Base-by-base conservation (phyloP, 2,113 vertebrate species). In the Elephas maximus region DNA sequence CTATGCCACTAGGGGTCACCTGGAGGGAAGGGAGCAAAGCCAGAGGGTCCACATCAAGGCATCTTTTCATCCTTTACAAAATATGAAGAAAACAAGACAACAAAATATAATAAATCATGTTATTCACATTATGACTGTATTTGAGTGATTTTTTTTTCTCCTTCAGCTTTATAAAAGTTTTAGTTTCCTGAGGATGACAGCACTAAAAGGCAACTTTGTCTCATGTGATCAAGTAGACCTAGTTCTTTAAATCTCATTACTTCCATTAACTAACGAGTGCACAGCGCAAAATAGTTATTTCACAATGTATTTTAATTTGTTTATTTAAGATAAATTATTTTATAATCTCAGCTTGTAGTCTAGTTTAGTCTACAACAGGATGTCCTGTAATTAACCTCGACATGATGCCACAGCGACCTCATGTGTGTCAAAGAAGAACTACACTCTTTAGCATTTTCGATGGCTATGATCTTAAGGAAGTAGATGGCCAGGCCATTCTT, bases 311-410 rank as follows among this genome's bases (percentile, higher is more conserved):
- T 79, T 97, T 63, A 48, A 12, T 60, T 93, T 91, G 21, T 69
- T 90, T 78, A 76, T 79, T 87, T 81, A 65, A 80, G 33, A 95
- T 90, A 12, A 78, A 87, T 62, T 84, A 51, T 48, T 92, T 96
- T 80, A 79, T 80, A 71, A 63, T 83, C 33, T 44, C 90, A 83
- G 4, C 37, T 88, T 37, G 7, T 94, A 78, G 15, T 78, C 15
- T 57, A 12, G 15, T 17, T 57, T 17, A 12, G 4, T 57, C 11
- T 57, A 57, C 53, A 17, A 17, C 53, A 10, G 12, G 15, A 1
- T 57, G 53, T 57, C 53, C 53, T 57, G 53, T 57, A 57, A 12
- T 57, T 57, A 57, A 57, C 53, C 53, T 57, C 15, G 53, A 15
- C 15, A 1, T 57, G 53, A 57, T 57, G 53, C 17, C 53, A 12